A percentile compares a stretch with the other conserved stretches of the same genome.
Evolutionary conservation across 2,797 vertebrate species (phyloP).

Genomic region (Peromyscus nudipes): DNA sequence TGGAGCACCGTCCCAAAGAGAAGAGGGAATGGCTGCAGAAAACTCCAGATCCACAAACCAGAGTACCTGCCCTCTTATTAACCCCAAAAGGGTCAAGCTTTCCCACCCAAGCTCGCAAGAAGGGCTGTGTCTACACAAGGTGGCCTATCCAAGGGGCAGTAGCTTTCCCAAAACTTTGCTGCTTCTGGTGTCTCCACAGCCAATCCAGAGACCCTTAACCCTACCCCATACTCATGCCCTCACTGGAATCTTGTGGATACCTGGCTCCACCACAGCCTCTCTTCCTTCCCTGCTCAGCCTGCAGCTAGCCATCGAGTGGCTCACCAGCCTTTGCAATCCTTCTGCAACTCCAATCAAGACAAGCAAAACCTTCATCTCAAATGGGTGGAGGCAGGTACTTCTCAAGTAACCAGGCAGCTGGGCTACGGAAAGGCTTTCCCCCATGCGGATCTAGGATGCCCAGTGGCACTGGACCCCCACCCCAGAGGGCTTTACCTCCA

Average conservation of each 20-base stretch:
- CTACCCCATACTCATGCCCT: fast-evolving
- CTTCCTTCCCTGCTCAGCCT: not conserved
- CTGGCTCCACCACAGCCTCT: not conserved
- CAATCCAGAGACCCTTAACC: fast-evolving
- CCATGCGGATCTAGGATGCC: not conserved
- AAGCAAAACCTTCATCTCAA: not conserved
- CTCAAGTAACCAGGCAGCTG: not conserved
- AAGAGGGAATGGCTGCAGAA: not conserved
- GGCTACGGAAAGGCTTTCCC: not conserved
- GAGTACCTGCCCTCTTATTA: not conserved
- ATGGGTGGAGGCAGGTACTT: not conserved
- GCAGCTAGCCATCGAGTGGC: too few relatives aligned
- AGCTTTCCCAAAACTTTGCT: not conserved
- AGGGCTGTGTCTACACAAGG: not conserved
- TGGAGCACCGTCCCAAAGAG: not conserved
- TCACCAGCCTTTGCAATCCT: not conserved
- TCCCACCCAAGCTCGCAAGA: not conserved
- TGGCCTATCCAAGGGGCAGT: fast-evolving
- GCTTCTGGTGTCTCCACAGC: not conserved
- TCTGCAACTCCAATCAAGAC: not conserved
- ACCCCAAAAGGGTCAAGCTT: not conserved
- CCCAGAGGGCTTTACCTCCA: fast-evolving
- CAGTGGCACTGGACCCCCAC: not conserved
- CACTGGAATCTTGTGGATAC: too few relatives aligned
- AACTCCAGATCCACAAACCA: not conserved